Evolutionary conservation across 2,113 vertebrate species (phyloP), one percentile per base, ranked within the genome.

Genomic region (Ctenodactylus gundi): DNA sequence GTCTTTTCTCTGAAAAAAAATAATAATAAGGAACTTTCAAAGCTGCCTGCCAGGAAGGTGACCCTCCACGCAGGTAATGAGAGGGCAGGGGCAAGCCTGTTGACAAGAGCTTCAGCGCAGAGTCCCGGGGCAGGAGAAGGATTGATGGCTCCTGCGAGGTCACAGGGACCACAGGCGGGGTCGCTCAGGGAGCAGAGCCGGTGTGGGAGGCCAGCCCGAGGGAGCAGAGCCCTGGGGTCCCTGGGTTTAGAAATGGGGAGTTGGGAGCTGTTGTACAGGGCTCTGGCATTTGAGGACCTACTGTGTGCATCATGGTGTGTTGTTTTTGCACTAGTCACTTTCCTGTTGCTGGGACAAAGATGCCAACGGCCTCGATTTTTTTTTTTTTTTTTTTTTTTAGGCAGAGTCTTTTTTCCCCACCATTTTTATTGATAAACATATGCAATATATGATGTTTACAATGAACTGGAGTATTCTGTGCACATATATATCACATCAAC

Each of bases 41-140:
- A 94, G 55, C 17, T 93, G n/a, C 58, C 83, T 72, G 44, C 92
- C 88, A 96, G 44, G 68, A 94, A 96, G 81, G 94, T 94, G 81
- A 95, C 95, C 88, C 31, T 93, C 29, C 18, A 0, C 0, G 62
- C n/a, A 90, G 76, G 70, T 85, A 93, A 94, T 83, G 82, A 94
- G 55, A 68, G 21, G 78, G 44, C 18, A 29, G 34, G 60, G 39
- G 76, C 85, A 57, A 1, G 8, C n/a, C n/a, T n/a, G 49, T 73
- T 94, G 90, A 57, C 92, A 82, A 92, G 72, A n/a, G 55, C 1
- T 0, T 77, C 46, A 95, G 70, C 49, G 72, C 87, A 1, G 0
- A 17, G 34, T 6, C 78, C 5, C 72, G 7, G 6, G 39, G 29
- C 0, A 0, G 18, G 5, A 23, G 44, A 41, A 94, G 77, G 53